Evolutionary conservation across 1,140 invertebrate genomes (phyloP), one percentile per base, ranked within the genome.

Genomic region (Armadillidium nasatum): DNA sequence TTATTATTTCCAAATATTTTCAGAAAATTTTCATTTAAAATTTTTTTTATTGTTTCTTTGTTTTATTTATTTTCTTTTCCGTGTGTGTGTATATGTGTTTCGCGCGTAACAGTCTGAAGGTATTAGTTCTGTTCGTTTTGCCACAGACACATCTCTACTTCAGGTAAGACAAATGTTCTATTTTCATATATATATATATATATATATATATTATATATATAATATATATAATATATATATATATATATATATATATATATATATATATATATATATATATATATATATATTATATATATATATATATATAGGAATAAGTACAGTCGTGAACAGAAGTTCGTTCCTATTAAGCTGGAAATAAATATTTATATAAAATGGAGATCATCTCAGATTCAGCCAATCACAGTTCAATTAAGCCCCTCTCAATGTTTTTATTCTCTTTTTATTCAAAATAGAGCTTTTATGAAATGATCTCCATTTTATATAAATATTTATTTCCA

Each of bases 191-290:
- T 60, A 2, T 4, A 15, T 60, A 60, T 15, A 60, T 60, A 15
- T 2, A 3, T 3, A 15, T 7, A 15, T 60, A 19, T 60, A 60
- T 60, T 60, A 60, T 7, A 7, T 60, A 60, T 60, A 60, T 19
- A 50, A 60, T 60, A 60, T 2, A 60, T 60, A 60, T 60, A 3
- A 60, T 60, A 60, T 60, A 50, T 60, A 60, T 60, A 60, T 60
- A 60, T 60, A 60, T 60, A 60, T 60, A 60, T 60, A 60, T 60
- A 60, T 60, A 60, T 60, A 60, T 60, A 60, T 60, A 60, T 60
- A 60, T 60, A 33, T 33, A 33, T 33, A 33, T 33, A 33, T 33
- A 33, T 33, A 33, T 33, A 33, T 33, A 60, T 60, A 60, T 60
- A 60, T 60, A 60, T 60, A 60, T 60, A 60, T 60, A 60, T 60